Evolutionary conservation across 2,888 invertebrate species (phyloP), one percentile per base, ranked within the genome.

Genomic region (Molanna angustata): DNA sequence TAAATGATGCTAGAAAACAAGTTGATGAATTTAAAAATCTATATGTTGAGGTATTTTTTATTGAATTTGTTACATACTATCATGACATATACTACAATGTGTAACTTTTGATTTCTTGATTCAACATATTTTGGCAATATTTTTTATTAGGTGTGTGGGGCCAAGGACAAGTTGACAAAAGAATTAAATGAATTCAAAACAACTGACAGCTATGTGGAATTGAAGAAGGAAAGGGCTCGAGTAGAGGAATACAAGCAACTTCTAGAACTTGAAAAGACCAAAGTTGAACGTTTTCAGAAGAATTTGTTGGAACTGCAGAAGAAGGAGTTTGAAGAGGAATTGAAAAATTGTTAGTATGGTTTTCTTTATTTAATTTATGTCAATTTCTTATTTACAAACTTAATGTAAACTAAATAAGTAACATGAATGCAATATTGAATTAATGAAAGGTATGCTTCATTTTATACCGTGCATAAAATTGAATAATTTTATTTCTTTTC

Each of bases 291-390:
- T 52, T 71, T 83, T 1, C 79, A 80, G 59, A 72, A 69, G 51
- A 77, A 80, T 63, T 76, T 81, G 64, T 71, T 80, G 1, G 80
- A 82, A 59, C 63, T 78, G 39, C 79, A 79, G 56, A 76, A 77
- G 54, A 70, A 63, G 3, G 60, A 63, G 0, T 65, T 69, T 47
- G 67, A 71, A 44, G 64, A 62, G 1, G 67, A 69, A 22, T 52
- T 56, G 16, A 32, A 54, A 16, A 57, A 50, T 39, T 56, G 55
- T 55, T 53, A 53, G 67, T 32, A 37, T 2, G n/a, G n/a, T n/a
- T n/a, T n/a, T n/a, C n/a, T n/a, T n/a, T n/a, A 31, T 27, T 35
- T 6, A 11, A 13, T 35, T 13, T 35, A 11, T 35, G 35, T 35
- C 35, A 35, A 35, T 4, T 13, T 35, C 13, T 35, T 11, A 27